Evolutionary conservation across 1,140 invertebrate species (phyloP), one percentile per base, ranked within the genome.

Genomic region (Agraylea sexmaculata): DNA sequence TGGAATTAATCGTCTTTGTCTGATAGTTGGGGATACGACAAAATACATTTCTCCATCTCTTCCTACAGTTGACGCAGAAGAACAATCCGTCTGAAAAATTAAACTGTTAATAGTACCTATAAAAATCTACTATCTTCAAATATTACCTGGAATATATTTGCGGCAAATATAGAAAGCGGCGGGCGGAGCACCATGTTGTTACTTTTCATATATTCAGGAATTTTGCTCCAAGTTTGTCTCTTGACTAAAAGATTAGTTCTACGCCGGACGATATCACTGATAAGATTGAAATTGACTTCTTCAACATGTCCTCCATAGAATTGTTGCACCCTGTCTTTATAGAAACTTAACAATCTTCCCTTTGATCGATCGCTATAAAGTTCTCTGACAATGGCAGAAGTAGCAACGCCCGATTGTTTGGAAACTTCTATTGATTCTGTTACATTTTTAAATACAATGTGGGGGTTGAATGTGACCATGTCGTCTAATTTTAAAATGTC

Each of bases 391-490:
- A 87, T 84, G 0, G 79, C 80, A 1, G 80, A 80, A 21, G 78
- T 75, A 0, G 75, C 74, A 4, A 87, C 74, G 2, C 81, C 81
- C 16, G 75, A 72, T 30, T 73, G 70, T 20, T 69, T 63, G 0
- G 70, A 66, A 13, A 73, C 71, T 35, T 74, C 68, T 27, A 81
- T 75, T 0, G 80, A 79, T 49, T 85, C 83, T 0, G 82, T 84
- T 2, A 88, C 77, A 55, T 87, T 87, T 56, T 82, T 80, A 40
- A 87, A 78, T 1, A 85, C 78, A 44, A 87, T 68, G 56, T 89
- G 86, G 1, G 85, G 86, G 62, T 88, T 89, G 49, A 89, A 89
- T 1, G 82, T 84, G 0, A 86, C 77, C 70, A 87, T 84, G 44
- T 89, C 84, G 53, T 89, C 86, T 5, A 91, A 60, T 49, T 80